Evolutionary conservation across 1,140 invertebrate species (phyloP), one percentile per base, ranked within the genome.

Genomic region (Dolichoris vasculosae): DNA sequence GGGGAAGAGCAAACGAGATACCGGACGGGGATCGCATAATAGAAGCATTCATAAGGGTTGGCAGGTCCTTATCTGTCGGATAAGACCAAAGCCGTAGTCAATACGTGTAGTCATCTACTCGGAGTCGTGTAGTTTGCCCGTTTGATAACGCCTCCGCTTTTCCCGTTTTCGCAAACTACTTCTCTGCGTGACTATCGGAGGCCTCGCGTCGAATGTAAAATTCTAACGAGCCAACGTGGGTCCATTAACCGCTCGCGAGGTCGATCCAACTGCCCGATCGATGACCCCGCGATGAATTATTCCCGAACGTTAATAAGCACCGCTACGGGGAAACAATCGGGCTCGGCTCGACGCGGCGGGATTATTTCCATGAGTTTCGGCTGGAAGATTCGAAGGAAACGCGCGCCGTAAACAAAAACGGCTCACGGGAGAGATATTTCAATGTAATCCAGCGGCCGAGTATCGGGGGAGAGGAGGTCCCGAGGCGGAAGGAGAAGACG

Each of bases 41-140:
- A 89, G 90, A 91, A 88, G 90, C 90, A 91, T 92, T 91, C 90
- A 90, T 90, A 92, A 92, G 90, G 91, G 90, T 91, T 92, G 90
- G 89, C 90, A 90, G 90, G 88, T 89, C 88, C 90, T 91, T 92
- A 92, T 92, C 90, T 90, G 75, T 0, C 77, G 88, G 91, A 92
- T 90, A 91, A 91, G 90, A 89, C 78, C 87, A 83, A 87, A 86
- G 84, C 88, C 88, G 86, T 77, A 82, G 87, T 81, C 88, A 87
- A 89, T 87, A 82, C 82, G 82, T 79, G 84, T 46, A 83, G 82
- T 88, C 82, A 84, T 88, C 88, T 89, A 83, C 88, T 89, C 83
- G 67, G 84, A 87, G 87, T 87, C 88, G 88, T 69, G 55, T 59
- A 59, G 55, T 26, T 59, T 59, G 3, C 23, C 20, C 55, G 23